Evolutionary conservation across 2,797 vertebrate genomes (phyloP).

Genomic region (Poecilia wingei): DNA sequence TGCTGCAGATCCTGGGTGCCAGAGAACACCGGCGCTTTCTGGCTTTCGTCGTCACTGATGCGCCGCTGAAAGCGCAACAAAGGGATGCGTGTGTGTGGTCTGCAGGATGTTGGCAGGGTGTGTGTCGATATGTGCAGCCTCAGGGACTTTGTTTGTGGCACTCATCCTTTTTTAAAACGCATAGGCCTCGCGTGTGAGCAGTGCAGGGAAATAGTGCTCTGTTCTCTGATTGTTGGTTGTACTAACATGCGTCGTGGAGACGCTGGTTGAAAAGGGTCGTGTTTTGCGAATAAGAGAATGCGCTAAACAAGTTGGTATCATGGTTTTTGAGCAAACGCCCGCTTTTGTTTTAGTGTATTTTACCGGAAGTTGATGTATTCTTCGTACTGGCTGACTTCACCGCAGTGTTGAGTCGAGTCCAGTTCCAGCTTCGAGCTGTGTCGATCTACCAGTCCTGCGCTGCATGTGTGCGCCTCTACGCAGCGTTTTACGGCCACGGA

Average conservation of each 20-base stretch:
- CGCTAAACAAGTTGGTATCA: background rate
- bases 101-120: slow-evolving; percentile 39
- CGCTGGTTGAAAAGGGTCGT: background rate
- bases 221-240: background rate
- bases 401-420: background rate
- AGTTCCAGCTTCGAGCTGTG: background rate
- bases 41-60: slow-evolving; percentile 46
- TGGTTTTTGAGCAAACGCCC: background rate
- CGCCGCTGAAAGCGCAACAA: slow-evolving; percentile 59
- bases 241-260: background rate
- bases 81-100: slow-evolving; percentile 51
- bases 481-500: background rate
- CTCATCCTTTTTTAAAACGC: background rate
- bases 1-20: background rate
- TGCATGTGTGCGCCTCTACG: background rate
- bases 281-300: background rate
- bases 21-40: background rate
- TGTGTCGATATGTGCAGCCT: slow-evolving; percentile 13
- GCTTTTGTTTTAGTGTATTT: slow-evolving; percentile 49
- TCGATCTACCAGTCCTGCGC: background rate
- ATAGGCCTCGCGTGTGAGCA: background rate
- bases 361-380: slow-evolving; percentile 32
- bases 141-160: background rate
- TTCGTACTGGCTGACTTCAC: slow-evolving; percentile 18
- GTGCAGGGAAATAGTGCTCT: background rate